Conservation (phyloP, 2,888 invertebrate genomes). For the Neoascia interrupta region DNA sequence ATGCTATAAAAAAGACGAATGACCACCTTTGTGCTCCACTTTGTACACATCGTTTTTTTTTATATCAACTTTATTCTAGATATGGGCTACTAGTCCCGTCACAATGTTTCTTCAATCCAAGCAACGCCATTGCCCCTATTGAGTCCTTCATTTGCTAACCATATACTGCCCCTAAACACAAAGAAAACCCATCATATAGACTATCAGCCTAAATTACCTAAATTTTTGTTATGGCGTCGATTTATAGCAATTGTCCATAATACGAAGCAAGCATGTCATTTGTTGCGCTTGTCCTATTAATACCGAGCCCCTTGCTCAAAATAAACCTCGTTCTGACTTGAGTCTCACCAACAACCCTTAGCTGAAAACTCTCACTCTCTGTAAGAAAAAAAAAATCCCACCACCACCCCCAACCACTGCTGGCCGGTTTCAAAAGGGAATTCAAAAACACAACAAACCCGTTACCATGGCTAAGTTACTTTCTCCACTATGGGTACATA, state of each 20-base stretch:
- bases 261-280: slow-evolving; percentile 45
- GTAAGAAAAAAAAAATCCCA: neutral
- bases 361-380: neutral
- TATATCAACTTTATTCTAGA: neutral
- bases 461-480: slow-evolving; percentile 48
- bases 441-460: slow-evolving; percentile 61
- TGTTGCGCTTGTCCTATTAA: slow-evolving; percentile 45
- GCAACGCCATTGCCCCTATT: slow-evolving; percentile 26
- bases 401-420: neutral
- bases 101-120: neutral
- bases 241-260: slow-evolving; percentile 43
- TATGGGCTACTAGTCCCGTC: neutral
- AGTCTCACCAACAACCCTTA: too few species aligned
- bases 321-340: too few species aligned
- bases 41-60: neutral
- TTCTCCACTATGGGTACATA: slow-evolving; percentile 22
- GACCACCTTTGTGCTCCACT: neutral
- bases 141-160: neutral
- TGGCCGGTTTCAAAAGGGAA: slow-evolving; percentile 22
- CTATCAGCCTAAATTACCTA: neutral
- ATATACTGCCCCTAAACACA: neutral
- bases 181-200: neutral
- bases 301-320: slow-evolving; percentile 1
- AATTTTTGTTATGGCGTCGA: slow-evolving; percentile 7
- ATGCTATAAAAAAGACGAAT: too few species aligned